Percentiles rank a stretch among this genome's conserved stretches.
phyloP scores from a whole-genome alignment of 2,797 vertebrate genomes.

The Hypotaenidia okinawae region DNA sequence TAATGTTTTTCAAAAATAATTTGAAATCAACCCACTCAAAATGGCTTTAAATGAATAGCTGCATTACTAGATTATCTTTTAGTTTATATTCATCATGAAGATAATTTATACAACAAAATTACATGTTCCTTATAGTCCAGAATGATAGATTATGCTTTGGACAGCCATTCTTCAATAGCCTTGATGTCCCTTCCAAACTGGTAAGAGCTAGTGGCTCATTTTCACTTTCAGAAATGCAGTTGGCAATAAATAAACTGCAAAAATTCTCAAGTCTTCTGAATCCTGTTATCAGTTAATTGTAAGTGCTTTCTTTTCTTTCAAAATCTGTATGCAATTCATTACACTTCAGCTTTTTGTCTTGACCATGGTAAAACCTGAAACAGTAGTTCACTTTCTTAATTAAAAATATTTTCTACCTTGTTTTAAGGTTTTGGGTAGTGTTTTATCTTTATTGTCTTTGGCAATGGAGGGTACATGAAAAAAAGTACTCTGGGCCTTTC shows the following conservation, averaged over 20 bases:
- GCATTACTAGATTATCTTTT: neutral
- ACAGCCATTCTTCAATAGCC: neutral
- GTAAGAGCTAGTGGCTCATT: neutral
- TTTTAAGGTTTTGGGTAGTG: neutral
- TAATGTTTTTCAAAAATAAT: slow-evolving; percentile 5
- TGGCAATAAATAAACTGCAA: neutral
- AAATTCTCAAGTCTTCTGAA: slow-evolving; percentile 1
- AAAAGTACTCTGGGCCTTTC: neutral
- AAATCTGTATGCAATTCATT: neutral
- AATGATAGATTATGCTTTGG: neutral
- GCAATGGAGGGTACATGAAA: neutral
- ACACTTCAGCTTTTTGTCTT: neutral
- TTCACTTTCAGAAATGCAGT: slow-evolving; percentile 22
- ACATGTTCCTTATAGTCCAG: neutral
- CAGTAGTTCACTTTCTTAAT: neutral
- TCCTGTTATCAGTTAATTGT: neutral
- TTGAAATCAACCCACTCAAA: neutral
- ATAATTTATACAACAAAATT: neutral
- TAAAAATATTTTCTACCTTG: neutral
- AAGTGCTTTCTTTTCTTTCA: neutral
- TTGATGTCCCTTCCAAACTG: neutral
- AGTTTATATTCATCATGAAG: neutral
- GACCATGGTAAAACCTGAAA: neutral
- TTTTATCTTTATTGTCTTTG: neutral
- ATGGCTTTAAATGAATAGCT: neutral